Percentiles rank a stretch among this genome's conserved stretches.
Evolutionary conservation across 92 coral and sea anemone species (phyloP).

Genomic region (Actinernus sp.): DNA sequence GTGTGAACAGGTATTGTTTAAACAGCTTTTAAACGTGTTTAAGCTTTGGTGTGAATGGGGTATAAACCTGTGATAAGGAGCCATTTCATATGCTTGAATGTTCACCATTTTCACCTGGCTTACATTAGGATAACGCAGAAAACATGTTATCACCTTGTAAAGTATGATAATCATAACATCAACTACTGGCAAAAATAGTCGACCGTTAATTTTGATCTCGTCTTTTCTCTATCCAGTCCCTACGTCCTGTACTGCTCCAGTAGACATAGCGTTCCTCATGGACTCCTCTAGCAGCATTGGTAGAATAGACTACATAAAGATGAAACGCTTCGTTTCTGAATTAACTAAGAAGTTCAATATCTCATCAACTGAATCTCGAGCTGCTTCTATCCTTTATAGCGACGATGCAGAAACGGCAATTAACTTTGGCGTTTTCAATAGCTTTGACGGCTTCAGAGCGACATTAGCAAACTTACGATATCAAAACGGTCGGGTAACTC

Average conservation of each 20-base stretch:
- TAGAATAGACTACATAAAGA: slow-evolving; percentile 40
- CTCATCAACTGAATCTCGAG: slow-evolving; percentile 43
- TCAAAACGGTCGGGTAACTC: slow-evolving; percentile 23
- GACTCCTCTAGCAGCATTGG: slow-evolving; percentile 72
- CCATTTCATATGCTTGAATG: too few relatives aligned
- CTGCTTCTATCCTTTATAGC: slow-evolving; percentile 76
- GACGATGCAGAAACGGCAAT: slow-evolving; percentile 59
- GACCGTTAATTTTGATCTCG: too few relatives aligned
- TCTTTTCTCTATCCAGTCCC: too few relatives aligned
- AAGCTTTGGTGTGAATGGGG: too few relatives aligned
- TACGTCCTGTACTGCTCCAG: slow-evolving; percentile 46
- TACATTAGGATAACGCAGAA: too few relatives aligned
- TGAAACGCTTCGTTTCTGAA: slow-evolving; percentile 63
- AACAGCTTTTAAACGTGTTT: too few relatives aligned
- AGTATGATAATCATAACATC: too few relatives aligned
- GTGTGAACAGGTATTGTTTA: too few relatives aligned
- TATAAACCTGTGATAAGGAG: too few relatives aligned
- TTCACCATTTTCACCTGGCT: too few relatives aligned
- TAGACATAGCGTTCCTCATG: slow-evolving; percentile 55
- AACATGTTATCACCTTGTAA: too few relatives aligned
- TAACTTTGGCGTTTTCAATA: slow-evolving; percentile 33
- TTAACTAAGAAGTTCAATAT: slow-evolving; percentile 61
- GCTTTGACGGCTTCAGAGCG: slow-evolving; percentile 34
- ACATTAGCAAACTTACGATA: slow-evolving; percentile 17
- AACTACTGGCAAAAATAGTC: slow-evolving; percentile 37